These are phyloP conservation scores for Sceloporus undulatus DNA, from an alignment of 2,113 vertebrate genomes.

Conservation along the genomic window DNA sequence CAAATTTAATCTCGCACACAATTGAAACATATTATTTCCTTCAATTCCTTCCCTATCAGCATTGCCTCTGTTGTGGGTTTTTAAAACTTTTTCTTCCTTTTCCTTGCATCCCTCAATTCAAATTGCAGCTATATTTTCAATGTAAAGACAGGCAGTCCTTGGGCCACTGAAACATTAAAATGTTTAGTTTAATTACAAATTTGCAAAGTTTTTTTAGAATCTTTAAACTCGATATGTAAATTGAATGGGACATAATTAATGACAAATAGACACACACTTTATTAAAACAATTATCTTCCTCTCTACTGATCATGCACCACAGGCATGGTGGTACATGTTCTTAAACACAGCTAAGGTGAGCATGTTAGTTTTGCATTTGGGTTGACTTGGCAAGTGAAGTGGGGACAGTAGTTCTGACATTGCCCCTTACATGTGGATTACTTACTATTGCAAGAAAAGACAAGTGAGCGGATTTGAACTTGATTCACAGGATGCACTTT, in stretches of 20 bases:
- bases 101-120: too few species aligned
- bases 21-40: too few species aligned
- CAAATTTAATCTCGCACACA: too few species aligned
- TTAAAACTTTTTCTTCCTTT: too few species aligned
- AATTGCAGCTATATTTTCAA: neutral
- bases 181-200: neutral
- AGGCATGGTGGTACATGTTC: neutral
- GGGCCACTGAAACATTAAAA: neutral
- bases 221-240: neutral
- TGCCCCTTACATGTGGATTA: neutral
- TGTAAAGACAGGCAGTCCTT: neutral
- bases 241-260: neutral
- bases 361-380: neutral
- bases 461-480: neutral
- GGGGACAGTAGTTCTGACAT: neutral
- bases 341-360: neutral
- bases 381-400: neutral
- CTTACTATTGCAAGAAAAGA: neutral
- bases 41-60: too few species aligned
- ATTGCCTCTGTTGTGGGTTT: too few species aligned
- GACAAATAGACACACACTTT: neutral
- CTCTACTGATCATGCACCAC: neutral
- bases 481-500: constrained; percentile 1
- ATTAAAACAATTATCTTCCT: neutral
- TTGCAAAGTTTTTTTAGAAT: neutral